Evolutionary conservation across 2,113 vertebrate genomes (phyloP).

Genomic region (Catharus fuscescens): DNA sequence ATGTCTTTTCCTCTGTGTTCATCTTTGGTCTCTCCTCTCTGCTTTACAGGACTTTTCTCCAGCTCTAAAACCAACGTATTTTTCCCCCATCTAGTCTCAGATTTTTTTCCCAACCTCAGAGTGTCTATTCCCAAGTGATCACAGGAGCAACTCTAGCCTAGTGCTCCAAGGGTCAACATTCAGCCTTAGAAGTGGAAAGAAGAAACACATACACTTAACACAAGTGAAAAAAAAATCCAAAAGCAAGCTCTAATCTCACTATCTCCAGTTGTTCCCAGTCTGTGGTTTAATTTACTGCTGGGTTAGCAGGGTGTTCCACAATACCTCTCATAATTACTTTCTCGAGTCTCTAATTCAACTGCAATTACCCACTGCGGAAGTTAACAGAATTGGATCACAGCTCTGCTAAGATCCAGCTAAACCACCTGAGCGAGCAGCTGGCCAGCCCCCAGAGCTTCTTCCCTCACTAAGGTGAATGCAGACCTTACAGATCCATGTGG

Average conservation of each 20-base stretch:
- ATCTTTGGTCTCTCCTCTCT: background rate
- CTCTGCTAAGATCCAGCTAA: conserved; percentile 6
- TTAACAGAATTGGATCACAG: conserved; percentile 11
- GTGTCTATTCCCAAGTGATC: background rate
- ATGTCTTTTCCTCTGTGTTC: background rate
- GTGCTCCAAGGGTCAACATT: background rate
- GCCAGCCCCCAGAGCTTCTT: background rate
- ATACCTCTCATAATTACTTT: conserved; percentile 61
- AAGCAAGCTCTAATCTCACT: conserved; percentile 35
- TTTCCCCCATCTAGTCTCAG: background rate
- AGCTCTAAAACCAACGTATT: background rate
- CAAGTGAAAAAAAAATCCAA: background rate
- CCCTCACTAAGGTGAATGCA: background rate
- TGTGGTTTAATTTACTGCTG: conserved; percentile 63
- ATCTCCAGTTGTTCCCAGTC: conserved; percentile 55
- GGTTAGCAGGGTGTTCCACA: conserved; percentile 64
- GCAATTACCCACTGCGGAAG: conserved; percentile 59
- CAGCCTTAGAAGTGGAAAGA: background rate
- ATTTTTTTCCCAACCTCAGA: background rate
- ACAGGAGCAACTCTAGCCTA: background rate
- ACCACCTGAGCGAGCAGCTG: background rate
- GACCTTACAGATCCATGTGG: background rate
- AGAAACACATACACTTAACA: background rate
- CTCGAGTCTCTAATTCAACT: conserved; percentile 50
- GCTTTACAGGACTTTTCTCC: background rate